These are phyloP conservation scores for Zosterops pallidus DNA, from an alignment of 2,113 vertebrate species.

Conservation along the genomic window DNA sequence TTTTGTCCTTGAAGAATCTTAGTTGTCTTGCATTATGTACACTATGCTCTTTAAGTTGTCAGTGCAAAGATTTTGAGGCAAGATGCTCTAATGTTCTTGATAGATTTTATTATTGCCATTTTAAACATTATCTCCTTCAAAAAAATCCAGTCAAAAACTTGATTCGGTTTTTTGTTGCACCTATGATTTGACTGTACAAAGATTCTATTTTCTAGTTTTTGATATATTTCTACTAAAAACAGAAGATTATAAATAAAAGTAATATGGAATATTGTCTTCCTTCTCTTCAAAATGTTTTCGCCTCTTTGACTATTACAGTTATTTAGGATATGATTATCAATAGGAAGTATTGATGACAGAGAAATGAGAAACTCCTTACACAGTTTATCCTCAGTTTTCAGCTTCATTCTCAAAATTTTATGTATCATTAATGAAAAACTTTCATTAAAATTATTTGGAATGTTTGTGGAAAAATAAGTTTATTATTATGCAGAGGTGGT, in stretches of 20 bases:
- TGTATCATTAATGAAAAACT: neutral
- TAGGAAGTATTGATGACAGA: neutral
- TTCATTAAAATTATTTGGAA: neutral
- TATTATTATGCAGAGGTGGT: accelerated
- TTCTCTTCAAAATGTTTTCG: neutral
- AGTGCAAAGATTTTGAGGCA: neutral
- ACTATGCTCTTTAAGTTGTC: neutral
- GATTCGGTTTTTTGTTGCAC: neutral
- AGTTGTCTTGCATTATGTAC: neutral
- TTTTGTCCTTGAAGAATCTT: neutral
- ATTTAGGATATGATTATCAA: neutral
- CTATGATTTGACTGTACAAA: neutral
- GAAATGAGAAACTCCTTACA: neutral
- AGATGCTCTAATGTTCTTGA: neutral
- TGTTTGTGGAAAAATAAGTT: neutral
- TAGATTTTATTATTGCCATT: neutral
- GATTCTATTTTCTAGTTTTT: neutral
- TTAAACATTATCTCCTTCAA: neutral
- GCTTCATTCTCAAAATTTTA: neutral
- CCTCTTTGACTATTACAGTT: neutral
- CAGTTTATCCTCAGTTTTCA: neutral
- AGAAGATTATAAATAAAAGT: neutral
- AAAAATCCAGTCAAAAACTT: neutral
- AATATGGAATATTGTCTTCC: neutral
- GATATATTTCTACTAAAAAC: neutral